phyloP scores from a whole-genome alignment of 2,888 invertebrate species.

The Drosophila nr. perissopoda region DNA sequence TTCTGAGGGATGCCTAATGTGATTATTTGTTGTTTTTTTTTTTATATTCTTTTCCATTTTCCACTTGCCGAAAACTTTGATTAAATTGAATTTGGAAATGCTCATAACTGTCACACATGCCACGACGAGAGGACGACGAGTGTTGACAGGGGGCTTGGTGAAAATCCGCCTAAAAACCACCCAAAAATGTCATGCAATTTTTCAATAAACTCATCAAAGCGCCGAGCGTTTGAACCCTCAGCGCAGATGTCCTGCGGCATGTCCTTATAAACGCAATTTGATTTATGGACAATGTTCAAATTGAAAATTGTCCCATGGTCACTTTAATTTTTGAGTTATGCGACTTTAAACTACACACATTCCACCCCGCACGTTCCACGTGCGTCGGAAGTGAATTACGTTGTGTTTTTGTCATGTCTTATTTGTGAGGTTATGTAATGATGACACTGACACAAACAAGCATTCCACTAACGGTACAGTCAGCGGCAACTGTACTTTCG shows the following conservation, averaged over 20 bases:
- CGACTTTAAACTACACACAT: slow-evolving; percentile 71
- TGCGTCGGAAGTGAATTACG: slow-evolving; percentile 82
- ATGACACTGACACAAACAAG: slow-evolving; percentile 56
- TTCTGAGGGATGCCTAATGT: slow-evolving; percentile 56
- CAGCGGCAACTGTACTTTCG: slow-evolving; percentile 79
- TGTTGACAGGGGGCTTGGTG: slow-evolving; percentile 35
- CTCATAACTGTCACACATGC: slow-evolving; percentile 81
- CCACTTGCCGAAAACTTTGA: slow-evolving; percentile 62
- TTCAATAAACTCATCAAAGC: slow-evolving; percentile 80
- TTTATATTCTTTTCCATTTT: slow-evolving; percentile 53
- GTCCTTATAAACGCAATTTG: slow-evolving; percentile 72
- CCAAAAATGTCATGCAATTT: slow-evolving; percentile 74
- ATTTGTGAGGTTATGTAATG: slow-evolving; percentile 77
- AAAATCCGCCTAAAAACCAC: slow-evolving; percentile 58
- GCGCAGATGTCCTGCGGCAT: slow-evolving; percentile 58
- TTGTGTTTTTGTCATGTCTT: slow-evolving; percentile 46
- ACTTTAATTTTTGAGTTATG: slow-evolving; percentile 84
- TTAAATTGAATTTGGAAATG: slow-evolving; percentile 75
- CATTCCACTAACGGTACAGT: slow-evolving; percentile 36
- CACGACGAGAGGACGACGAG: slow-evolving; percentile 32
- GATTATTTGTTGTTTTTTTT: slow-evolving; percentile 64
- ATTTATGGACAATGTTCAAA: slow-evolving; percentile 73
- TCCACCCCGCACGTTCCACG: slow-evolving; percentile 38
- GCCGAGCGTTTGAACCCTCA: slow-evolving; percentile 54
- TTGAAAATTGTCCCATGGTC: slow-evolving; percentile 83